Percentiles rank a stretch among this genome's conserved stretches.
phyloP scores from a whole-genome alignment of 1,140 invertebrate species.

The Hylaeus volcanicus region DNA sequence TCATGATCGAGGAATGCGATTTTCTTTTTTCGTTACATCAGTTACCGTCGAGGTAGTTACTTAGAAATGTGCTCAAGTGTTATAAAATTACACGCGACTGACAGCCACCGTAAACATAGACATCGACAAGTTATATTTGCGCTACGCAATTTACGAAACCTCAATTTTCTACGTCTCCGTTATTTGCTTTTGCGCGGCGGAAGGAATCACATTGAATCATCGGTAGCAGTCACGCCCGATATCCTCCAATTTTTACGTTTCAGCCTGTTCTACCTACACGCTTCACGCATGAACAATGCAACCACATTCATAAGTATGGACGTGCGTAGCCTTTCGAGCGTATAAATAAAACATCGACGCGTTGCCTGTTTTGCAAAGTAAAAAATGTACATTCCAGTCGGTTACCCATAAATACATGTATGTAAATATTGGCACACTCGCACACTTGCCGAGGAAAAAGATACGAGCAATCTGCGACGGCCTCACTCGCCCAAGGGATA shows the following conservation, averaged over 20 bases:
- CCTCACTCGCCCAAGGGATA: constrained; percentile 39
- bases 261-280: constrained; percentile 28
- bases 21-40: neutral
- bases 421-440: neutral
- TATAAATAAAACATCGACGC: constrained; percentile 50
- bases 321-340: constrained; percentile 43
- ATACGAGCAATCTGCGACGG: neutral
- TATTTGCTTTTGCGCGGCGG: neutral
- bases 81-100: too few relatives aligned
- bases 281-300: constrained; percentile 47
- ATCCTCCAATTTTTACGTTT: constrained; percentile 9
- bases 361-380: constrained; percentile 8
- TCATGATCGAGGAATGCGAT: neutral
- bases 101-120: too few relatives aligned
- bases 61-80: too few relatives aligned
- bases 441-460: constrained; percentile 30
- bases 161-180: neutral
- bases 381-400: constrained; percentile 35
- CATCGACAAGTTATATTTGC: too few relatives aligned
- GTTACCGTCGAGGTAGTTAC: neutral
- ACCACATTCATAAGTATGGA: constrained; percentile 22
- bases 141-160: neutral
- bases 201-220: constrained; percentile 33
- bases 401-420: neutral
- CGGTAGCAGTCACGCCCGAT: constrained; percentile 21